These are phyloP conservation scores for Idaea aversata DNA, from an alignment of 2,888 invertebrate genomes.

Conservation along the genomic window DNA sequence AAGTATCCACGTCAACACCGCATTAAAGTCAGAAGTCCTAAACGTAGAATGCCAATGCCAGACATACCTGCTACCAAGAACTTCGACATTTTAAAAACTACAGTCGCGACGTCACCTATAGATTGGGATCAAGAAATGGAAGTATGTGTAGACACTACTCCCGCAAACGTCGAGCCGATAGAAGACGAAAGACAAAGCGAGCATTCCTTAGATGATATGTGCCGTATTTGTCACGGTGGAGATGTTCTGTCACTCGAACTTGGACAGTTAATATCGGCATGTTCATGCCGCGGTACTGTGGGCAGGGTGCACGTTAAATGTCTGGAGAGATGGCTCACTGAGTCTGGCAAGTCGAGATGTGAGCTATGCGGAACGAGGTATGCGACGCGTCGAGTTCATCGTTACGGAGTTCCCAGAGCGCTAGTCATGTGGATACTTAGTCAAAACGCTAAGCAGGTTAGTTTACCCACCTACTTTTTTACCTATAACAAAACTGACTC, in stretches of 20 bases:
- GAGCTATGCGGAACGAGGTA: constrained; percentile 87
- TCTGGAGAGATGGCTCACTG: constrained; percentile 87
- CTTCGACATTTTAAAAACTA: constrained; percentile 27
- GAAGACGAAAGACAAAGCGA: constrained; percentile 47
- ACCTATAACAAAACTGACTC: constrained; percentile 1
- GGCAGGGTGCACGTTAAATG: constrained; percentile 87
- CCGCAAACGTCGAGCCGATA: constrained; percentile 26
- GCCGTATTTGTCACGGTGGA: constrained; percentile 73
- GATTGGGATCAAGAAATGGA: constrained; percentile 48
- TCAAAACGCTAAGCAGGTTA: constrained; percentile 73
- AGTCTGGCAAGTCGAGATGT: constrained; percentile 85
- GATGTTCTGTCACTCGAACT: constrained; percentile 52
- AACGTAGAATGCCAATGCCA: constrained; percentile 38
- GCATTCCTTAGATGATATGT: constrained; percentile 66
- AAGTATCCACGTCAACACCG: constrained; percentile 55
- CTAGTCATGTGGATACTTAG: constrained; percentile 82
- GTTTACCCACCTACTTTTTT: constrained; percentile 8
- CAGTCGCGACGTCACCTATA: constrained; percentile 40
- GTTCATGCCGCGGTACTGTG: constrained; percentile 82
- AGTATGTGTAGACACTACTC: constrained; percentile 26
- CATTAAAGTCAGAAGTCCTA: constrained; percentile 65
- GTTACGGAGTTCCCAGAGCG: constrained; percentile 78
- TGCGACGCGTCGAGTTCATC: constrained; percentile 82
- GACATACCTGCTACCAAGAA: constrained; percentile 33
- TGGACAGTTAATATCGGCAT: constrained; percentile 65